phyloP scores from a whole-genome alignment of 2,797 vertebrate species.

The Lepus oiostolus region DNA sequence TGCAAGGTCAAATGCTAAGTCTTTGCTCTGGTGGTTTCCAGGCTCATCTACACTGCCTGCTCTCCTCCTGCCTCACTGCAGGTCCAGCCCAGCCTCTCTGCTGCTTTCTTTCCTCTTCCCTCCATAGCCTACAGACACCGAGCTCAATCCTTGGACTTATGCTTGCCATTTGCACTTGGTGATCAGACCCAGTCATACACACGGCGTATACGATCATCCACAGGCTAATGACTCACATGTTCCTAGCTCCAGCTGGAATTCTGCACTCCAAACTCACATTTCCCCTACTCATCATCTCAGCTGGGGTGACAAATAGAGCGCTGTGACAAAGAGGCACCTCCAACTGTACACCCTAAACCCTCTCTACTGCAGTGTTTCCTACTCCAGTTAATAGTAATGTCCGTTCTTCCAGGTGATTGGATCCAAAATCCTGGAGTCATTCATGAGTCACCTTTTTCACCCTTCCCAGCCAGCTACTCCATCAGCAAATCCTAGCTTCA shows the following conservation, averaged over 20 bases:
- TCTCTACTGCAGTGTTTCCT: not conserved
- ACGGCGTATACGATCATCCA: not conserved
- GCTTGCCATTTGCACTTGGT: not conserved
- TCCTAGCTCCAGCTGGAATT: not conserved
- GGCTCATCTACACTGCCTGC: not conserved
- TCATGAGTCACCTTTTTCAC: constrained; percentile 1
- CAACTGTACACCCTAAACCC: not conserved
- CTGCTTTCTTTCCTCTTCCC: not conserved
- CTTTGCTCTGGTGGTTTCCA: not conserved
- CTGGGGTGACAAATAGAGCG: not conserved
- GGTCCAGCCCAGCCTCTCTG: not conserved
- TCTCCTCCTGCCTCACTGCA: not conserved
- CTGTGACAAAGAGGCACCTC: not conserved
- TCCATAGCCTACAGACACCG: not conserved
- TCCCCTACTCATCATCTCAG: not conserved
- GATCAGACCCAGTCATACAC: not conserved
- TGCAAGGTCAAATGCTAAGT: constrained; percentile 31
- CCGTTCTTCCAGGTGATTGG: not conserved
- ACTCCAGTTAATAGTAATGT: not conserved
- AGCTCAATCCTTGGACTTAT: not conserved
- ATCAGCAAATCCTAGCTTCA: constrained; percentile 44
- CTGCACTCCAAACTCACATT: not conserved
- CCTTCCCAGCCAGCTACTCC: not conserved
- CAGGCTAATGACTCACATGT: not conserved
- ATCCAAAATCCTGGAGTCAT: not conserved